These are phyloP conservation scores for Limnodromus scolopaceus DNA, from an alignment of 2,797 vertebrate species.

Conservation along the genomic window DNA sequence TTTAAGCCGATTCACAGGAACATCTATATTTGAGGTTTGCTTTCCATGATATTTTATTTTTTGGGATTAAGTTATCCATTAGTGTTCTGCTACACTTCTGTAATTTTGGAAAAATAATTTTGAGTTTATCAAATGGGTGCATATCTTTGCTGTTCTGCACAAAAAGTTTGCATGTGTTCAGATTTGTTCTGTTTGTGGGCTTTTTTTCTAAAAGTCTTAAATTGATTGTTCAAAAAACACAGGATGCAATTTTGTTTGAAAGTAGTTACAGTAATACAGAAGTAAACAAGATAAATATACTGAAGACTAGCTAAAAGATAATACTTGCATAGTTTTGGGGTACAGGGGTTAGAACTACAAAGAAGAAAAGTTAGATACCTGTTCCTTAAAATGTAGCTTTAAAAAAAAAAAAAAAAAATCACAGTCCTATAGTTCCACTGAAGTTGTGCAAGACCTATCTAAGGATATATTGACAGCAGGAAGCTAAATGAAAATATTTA, in stretches of 20 bases:
- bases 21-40: slow-evolving; percentile 94
- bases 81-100: not conserved
- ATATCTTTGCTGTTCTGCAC: not conserved
- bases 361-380: not conserved
- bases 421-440: not conserved
- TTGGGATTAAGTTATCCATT: not conserved
- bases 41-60: slow-evolving; percentile 24
- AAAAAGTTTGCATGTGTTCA: not conserved
- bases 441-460: not conserved
- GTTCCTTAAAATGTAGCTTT: not conserved
- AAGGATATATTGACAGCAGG: not conserved
- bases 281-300: not conserved
- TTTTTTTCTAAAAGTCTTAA: not conserved
- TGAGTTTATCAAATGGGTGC: not conserved
- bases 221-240: not conserved
- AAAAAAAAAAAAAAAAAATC: not conserved
- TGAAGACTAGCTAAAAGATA: not conserved
- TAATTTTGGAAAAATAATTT: not conserved
- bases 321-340: not conserved
- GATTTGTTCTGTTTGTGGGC: not conserved
- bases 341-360: not conserved
- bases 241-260: not conserved
- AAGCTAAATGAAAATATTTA: not conserved
- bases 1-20: slow-evolving; percentile 95
- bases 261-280: not conserved